phyloP scores from a whole-genome alignment of 2,888 invertebrate genomes.

The Dasysyrphus albostriatus region DNA sequence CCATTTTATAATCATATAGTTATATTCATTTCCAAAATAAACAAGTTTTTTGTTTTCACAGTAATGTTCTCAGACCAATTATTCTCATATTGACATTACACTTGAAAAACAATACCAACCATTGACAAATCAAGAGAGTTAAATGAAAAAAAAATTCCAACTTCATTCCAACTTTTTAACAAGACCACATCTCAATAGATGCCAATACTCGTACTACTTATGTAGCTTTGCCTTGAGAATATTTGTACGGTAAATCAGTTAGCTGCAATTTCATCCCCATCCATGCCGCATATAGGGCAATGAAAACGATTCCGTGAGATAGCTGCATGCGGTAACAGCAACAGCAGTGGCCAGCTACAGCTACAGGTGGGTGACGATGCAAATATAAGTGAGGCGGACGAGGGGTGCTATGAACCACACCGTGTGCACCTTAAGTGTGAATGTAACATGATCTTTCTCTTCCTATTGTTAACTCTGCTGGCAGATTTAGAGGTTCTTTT shows the following conservation, averaged over 20 bases:
- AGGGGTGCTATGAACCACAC: constrained; percentile 26
- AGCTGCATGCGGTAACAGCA: constrained; percentile 31
- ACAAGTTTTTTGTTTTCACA: background rate
- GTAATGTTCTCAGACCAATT: background rate
- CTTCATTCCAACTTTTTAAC: background rate
- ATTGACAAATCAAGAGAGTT: constrained; percentile 20
- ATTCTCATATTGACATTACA: too few relatives aligned
- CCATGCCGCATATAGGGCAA: constrained; percentile 52
- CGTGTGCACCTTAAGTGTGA: constrained; percentile 69
- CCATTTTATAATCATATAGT: too few relatives aligned
- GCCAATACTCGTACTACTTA: background rate
- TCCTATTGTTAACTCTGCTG: constrained; percentile 57
- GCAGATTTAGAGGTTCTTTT: constrained; percentile 68
- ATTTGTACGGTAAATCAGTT: constrained; percentile 65
- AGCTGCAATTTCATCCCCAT: constrained; percentile 54
- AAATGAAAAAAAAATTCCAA: constrained; percentile 42
- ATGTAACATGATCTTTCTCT: constrained; percentile 72
- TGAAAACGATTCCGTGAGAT: constrained; percentile 65
- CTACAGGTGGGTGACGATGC: constrained; percentile 49
- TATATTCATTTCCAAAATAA: too few relatives aligned
- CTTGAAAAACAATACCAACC: background rate
- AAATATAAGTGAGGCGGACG: constrained; percentile 26
- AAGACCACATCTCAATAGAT: constrained; percentile 31
- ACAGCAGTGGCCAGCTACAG: background rate
- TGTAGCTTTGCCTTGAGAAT: constrained; percentile 49